These are phyloP conservation scores for Gryon sp. DNA, from an alignment of 1,140 invertebrate species.

Conservation along the genomic window DNA sequence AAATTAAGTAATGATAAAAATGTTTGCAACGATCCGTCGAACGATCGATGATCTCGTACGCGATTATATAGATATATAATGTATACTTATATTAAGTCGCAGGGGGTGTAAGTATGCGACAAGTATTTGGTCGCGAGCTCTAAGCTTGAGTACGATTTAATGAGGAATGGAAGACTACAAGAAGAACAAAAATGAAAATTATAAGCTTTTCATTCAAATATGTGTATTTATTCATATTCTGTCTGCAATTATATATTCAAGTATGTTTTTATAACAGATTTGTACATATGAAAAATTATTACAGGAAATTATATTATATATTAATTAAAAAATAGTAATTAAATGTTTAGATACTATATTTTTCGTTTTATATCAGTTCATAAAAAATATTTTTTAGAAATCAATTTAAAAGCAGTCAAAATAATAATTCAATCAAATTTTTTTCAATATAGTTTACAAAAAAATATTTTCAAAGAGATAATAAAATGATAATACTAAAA, in stretches of 20 bases:
- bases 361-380: no score
- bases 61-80: constrained; percentile 28
- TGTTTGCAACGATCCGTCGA: constrained; percentile 37
- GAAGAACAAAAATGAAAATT: constrained; percentile 25
- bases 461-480: constrained; percentile 4
- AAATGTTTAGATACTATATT: no score
- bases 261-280: no score
- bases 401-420: no score
- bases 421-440: no score
- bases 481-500: no score
- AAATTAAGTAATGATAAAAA: constrained; percentile 17
- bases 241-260: no score
- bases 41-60: constrained; percentile 44
- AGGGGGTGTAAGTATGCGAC: constrained; percentile 56
- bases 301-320: no score
- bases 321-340: no score
- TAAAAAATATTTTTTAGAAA: background rate
- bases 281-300: no score
- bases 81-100: constrained; percentile 40
- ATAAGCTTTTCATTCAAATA: background rate
- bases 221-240: no score
- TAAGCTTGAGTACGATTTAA: constrained; percentile 62
- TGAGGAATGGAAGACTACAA: constrained; percentile 46
- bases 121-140: constrained; percentile 58
- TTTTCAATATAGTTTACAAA: no score